Evolutionary conservation across 2,797 vertebrate species (phyloP).

Genomic region (Ctenochaetus hawaiiensis): DNA sequence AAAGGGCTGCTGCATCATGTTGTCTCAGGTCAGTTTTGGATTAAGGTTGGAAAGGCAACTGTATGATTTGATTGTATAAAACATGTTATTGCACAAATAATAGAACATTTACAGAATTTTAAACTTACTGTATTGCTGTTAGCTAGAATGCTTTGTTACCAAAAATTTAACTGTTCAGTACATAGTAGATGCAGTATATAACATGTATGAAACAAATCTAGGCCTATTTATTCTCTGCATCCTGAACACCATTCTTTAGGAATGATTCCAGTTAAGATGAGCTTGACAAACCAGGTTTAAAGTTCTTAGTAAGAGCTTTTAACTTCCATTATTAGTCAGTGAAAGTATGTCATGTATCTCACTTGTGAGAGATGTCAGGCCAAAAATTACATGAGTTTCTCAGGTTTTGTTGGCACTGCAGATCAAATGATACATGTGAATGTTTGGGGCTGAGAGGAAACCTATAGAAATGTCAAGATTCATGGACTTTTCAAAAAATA

Average conservation of each 20-base stretch:
- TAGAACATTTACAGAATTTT: background rate
- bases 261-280: background rate
- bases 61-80: background rate
- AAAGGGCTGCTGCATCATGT: constrained; percentile 5
- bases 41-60: constrained; percentile 1
- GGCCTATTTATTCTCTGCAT: background rate
- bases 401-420: background rate
- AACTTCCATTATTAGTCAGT: background rate
- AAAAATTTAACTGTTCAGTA: background rate
- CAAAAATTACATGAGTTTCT: background rate
- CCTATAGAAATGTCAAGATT: background rate
- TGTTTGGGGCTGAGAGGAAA: background rate
- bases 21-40: constrained; percentile 11
- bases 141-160: background rate
- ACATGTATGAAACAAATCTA: background rate
- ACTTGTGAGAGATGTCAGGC: background rate
- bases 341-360: background rate
- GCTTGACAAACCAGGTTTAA: background rate
- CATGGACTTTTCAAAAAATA: background rate
- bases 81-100: too few relatives aligned
- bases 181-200: background rate
- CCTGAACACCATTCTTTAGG: background rate
- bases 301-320: background rate
- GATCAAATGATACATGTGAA: background rate
- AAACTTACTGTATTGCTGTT: accelerated